Conservation (phyloP, 2,888 invertebrate genomes). For the Xestia rhomboidea region DNA sequence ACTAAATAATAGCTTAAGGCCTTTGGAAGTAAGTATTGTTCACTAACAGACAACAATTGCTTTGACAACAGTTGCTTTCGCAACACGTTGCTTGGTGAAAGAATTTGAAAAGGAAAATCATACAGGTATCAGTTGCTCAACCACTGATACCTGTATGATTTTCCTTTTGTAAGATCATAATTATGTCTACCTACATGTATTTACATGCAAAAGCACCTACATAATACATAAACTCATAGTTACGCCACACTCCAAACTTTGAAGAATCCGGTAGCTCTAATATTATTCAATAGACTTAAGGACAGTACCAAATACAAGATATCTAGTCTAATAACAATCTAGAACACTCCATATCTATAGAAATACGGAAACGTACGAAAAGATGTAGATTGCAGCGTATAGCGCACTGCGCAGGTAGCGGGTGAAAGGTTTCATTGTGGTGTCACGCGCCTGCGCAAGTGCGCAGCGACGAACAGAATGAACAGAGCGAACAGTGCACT, state of each 20-base stretch:
- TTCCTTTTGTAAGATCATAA: no score
- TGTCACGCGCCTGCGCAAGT: conserved; percentile 69
- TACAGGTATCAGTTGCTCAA: not conserved
- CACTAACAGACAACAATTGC: not conserved
- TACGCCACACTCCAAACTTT: conserved; percentile 24
- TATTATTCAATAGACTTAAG: conserved; percentile 30
- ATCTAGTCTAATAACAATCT: conserved; percentile 41
- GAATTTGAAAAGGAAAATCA: not conserved
- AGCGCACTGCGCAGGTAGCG: conserved; percentile 66
- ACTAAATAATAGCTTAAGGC: not conserved
- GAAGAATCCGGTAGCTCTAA: conserved; percentile 20
- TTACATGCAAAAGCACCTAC: not conserved
- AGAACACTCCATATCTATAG: conserved; percentile 59
- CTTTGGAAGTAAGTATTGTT: not conserved
- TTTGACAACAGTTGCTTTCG: no score
- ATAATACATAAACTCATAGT: not conserved
- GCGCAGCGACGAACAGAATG: conserved; percentile 36
- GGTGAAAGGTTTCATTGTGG: conserved; percentile 81
- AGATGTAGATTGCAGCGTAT: conserved; percentile 58
- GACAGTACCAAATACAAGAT: conserved; percentile 36
- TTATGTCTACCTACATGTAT: not conserved
- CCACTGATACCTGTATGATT: no score
- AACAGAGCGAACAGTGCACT: conserved; percentile 37
- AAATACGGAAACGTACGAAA: conserved; percentile 64
- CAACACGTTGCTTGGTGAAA: not conserved